Evolutionary conservation across 37 sponge, comb jelly and placozoan genomes (phyloP).

Genomic region (Amphimedon queenslandica): DNA sequence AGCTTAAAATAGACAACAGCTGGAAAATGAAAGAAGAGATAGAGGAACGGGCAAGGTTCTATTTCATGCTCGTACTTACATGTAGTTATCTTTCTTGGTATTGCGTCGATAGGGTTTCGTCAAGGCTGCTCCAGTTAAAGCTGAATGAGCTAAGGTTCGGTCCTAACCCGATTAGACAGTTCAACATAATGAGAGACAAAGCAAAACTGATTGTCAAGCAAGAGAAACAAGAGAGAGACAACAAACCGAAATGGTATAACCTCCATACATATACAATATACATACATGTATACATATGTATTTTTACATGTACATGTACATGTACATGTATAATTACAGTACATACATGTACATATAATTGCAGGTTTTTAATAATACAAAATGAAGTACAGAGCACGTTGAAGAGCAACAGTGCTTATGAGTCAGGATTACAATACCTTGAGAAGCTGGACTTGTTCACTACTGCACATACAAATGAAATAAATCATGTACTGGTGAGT

Average conservation of each 20-base stretch:
- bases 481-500: not conserved
- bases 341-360: too few species aligned
- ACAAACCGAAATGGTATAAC: conserved; percentile 17
- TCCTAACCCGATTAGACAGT: not conserved
- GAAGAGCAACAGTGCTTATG: not conserved
- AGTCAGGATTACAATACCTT: not conserved
- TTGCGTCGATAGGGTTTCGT: not conserved
- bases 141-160: not conserved
- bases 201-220: not conserved
- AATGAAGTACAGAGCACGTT: not conserved
- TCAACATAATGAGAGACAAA: not conserved
- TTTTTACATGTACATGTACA: too few species aligned
- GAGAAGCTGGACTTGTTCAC: not conserved
- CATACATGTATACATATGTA: conserved; percentile 20
- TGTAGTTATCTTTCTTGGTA: too few species aligned
- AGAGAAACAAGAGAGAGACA: not conserved
- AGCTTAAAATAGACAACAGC: too few species aligned
- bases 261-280: conserved; percentile 14
- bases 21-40: too few species aligned
- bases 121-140: not conserved
- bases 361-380: not conserved
- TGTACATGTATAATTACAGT: too few species aligned
- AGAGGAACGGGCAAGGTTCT: too few species aligned
- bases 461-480: not conserved
- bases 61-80: too few species aligned